Base-by-base conservation (phyloP, 2,888 invertebrate species). In the Eupithecia abbreviata region DNA sequence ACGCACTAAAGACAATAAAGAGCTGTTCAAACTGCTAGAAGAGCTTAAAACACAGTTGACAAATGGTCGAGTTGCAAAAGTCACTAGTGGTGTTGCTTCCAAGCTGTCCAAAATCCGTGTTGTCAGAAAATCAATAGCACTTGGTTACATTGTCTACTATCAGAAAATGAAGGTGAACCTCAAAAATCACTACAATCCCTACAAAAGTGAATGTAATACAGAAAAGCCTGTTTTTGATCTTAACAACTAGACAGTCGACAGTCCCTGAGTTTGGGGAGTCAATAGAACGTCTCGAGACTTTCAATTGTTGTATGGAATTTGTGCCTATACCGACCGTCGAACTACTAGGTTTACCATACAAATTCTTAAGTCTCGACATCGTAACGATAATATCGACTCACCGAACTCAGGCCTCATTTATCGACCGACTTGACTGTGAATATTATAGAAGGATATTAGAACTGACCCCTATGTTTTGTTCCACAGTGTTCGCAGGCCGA, bases 161-260 rank as follows among this genome's bases (percentile, higher is more conserved):
- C 99, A 99, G 92, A 99, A 99, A 91, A 99, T 99, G 95, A 99
- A 99, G 96, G 98, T 99, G 85, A 99, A 99, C 90, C 96, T 99
- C 84, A 96, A 99, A 78, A 98, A 99, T 90, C 97, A 99, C 84
- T 99, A 99, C 95, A 98, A 98, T n/a, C n/a, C n/a, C n/a, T n/a
- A n/a, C n/a, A n/a, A n/a, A n/a, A n/a, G n/a, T n/a, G 7, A 45
- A 45, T 45, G 2, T 3, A 47, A 47, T 10, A 47, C 47, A 47
- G 47, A 10, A 47, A 47, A 12, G 47, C 47, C 47, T 13, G 47
- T 49, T 49, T 49, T 9, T 49, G 3, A 49, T 4, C 3, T 49
- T 49, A 12, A 13, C 47, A 12, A 49, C 47, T 3, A 10, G 10
- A 30, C 30, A 47, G 47, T 12, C 30, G 30, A 30, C 30, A 30